These are phyloP conservation scores for Scaptomyza polygonia DNA, from an alignment of 2,888 invertebrate species.

Conservation along the genomic window DNA sequence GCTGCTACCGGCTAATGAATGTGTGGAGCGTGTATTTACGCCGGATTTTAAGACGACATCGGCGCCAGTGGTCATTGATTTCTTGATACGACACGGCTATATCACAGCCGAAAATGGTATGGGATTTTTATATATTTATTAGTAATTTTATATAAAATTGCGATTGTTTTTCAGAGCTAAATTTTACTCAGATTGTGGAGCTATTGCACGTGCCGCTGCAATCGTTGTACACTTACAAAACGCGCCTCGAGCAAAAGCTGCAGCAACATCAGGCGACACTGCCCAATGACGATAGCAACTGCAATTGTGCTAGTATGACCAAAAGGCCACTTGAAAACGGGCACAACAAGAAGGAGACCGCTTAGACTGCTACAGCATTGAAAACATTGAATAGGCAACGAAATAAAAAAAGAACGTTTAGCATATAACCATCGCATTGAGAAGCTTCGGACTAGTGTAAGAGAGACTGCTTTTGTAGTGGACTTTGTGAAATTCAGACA, in stretches of 20 bases:
- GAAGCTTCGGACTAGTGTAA: conserved; percentile 51
- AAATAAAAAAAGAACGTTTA: conserved; percentile 18
- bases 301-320: conserved; percentile 44
- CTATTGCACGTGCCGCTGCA: conserved; percentile 94
- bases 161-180: conserved; percentile 88
- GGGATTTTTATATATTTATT: not conserved
- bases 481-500: conserved; percentile 55
- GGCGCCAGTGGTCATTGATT: conserved; percentile 95
- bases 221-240: conserved; percentile 88
- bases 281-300: conserved; percentile 59
- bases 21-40: conserved; percentile 91
- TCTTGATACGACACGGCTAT: conserved; percentile 95
- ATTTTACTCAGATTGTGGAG: conserved; percentile 93
- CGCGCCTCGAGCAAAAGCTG: conserved; percentile 71
- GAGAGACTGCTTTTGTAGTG: conserved; percentile 57
- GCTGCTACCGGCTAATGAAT: conserved; percentile 92
- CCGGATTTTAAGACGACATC: conserved; percentile 97
- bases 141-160: not conserved
- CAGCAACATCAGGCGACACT: conserved; percentile 52
- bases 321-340: conserved; percentile 75
- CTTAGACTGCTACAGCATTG: conserved; percentile 31
- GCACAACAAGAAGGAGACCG: conserved; percentile 63
- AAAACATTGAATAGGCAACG: conserved; percentile 32
- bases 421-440: conserved; percentile 30
- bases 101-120: conserved; percentile 95